phyloP scores from a whole-genome alignment of 2,888 invertebrate species.

The Orchestes rusci region DNA sequence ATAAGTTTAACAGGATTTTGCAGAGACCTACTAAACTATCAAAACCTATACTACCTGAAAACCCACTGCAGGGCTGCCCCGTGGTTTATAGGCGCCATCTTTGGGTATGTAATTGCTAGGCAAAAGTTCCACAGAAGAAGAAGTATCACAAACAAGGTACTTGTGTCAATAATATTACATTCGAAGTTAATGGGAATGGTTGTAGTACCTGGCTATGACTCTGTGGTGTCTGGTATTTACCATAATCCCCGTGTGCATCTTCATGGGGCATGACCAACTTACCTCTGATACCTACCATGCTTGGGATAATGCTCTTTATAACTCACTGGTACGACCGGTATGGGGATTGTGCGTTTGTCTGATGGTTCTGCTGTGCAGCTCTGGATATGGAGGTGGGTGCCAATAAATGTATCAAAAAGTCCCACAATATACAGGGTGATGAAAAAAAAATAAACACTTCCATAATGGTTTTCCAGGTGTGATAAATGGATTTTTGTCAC shows the following conservation, averaged over 20 bases:
- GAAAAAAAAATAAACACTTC: no score
- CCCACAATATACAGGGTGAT: no score
- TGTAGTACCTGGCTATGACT: no score
- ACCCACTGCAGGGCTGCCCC: conserved; percentile 34
- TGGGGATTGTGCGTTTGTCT: conserved; percentile 47
- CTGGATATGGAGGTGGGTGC: conserved; percentile 47
- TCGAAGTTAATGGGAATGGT: no score
- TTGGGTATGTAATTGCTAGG: conserved; percentile 31
- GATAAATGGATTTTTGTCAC: conserved; percentile 48
- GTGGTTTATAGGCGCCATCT: conserved; percentile 35
- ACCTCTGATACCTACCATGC: conserved; percentile 25
- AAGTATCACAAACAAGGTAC: not conserved
- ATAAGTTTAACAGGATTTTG: not conserved
- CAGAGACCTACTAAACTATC: conserved; percentile 19
- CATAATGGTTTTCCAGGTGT: conserved; percentile 42
- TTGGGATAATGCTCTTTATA: conserved; percentile 31
- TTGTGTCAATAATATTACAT: not conserved
- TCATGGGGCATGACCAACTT: conserved; percentile 31
- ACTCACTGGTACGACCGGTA: conserved; percentile 41
- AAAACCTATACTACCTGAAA: conserved; percentile 31
- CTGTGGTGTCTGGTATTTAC: no score
- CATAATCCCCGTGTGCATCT: conserved; percentile 28
- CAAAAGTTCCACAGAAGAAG: conserved; percentile 16
- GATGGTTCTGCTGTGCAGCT: conserved; percentile 46
- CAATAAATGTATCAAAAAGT: not conserved